Percentiles rank a stretch among this genome's conserved stretches.
Evolutionary conservation across 92 coral and sea anemone genomes (phyloP).

Genomic region (Paramuricea clavata): DNA sequence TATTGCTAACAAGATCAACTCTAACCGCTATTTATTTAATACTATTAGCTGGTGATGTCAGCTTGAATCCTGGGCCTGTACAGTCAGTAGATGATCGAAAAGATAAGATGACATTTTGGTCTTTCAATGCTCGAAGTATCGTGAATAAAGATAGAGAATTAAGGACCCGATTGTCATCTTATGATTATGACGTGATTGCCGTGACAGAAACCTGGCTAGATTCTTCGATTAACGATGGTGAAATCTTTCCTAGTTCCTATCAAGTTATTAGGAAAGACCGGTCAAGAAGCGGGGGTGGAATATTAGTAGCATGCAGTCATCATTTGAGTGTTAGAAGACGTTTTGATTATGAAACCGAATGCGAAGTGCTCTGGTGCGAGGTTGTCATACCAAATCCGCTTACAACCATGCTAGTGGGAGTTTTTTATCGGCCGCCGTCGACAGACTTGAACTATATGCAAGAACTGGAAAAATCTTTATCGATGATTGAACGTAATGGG

Average conservation of each 20-base stretch:
- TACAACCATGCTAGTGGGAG: conserved; percentile 52
- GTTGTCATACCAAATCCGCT: conserved; percentile 46
- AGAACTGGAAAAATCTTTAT: conserved; percentile 54
- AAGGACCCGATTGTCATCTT: neutral
- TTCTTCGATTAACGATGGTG: conserved; percentile 21
- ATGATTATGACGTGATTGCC: conserved; percentile 37
- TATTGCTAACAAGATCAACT: neutral
- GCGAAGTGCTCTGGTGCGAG: conserved; percentile 70
- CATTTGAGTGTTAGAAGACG: conserved; percentile 27
- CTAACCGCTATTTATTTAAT: neutral
- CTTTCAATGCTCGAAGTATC: conserved; percentile 45
- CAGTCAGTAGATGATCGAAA: neutral
- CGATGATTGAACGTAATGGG: conserved; percentile 46
- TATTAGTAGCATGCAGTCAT: conserved; percentile 36
- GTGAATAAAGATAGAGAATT: conserved; percentile 37
- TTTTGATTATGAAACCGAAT: conserved; percentile 49
- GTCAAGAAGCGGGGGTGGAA: conserved; percentile 46
- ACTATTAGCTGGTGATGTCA: neutral
- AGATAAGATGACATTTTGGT: neutral
- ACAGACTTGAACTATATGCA: conserved; percentile 42
- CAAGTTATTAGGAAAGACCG: conserved; percentile 34
- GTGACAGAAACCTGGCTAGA: conserved; percentile 57
- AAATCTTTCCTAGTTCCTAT: conserved; percentile 39
- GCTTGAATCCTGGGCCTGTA: neutral
- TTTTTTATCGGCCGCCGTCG: conserved; percentile 65